Conservation (phyloP, 64 coral and sea anemone species). For the Platygyra sinensis region DNA sequence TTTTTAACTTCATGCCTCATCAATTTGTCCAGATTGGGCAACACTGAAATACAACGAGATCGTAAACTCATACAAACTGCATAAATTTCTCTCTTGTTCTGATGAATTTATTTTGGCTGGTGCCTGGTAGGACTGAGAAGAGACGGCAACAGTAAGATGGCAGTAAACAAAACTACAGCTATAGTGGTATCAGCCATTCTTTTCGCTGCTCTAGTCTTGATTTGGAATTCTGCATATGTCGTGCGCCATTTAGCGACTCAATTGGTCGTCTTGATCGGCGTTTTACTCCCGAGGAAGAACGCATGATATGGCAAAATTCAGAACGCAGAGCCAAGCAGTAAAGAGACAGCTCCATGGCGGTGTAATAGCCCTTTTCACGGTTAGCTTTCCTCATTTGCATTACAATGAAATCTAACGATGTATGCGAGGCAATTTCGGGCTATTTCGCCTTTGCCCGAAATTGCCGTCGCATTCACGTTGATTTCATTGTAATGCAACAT, state of each 20-base stretch:
- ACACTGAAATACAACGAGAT: not conserved
- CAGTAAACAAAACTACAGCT: slow-evolving; percentile 1
- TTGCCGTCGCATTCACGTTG: too few species aligned
- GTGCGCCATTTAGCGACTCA: not conserved
- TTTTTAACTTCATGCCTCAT: not conserved
- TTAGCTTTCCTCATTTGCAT: too few species aligned
- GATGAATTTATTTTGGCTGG: not conserved
- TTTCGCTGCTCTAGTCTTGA: not conserved
- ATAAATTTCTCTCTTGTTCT: not conserved
- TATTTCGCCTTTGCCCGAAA: too few species aligned
- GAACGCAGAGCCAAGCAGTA: slow-evolving; percentile 29
- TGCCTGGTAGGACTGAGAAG: not conserved
- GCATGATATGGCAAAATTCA: slow-evolving; percentile 34
- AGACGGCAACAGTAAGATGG: not conserved
- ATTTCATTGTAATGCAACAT: too few species aligned
- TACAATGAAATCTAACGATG: too few species aligned
- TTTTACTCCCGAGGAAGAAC: slow-evolving; percentile 31
- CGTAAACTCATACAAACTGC: not conserved
- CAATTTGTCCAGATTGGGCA: not conserved
- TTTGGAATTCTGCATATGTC: slow-evolving; percentile 34
- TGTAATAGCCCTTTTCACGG: slow-evolving; percentile 5
- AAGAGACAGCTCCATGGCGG: not conserved
- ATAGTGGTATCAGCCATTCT: slow-evolving; percentile 29
- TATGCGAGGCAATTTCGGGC: too few species aligned
- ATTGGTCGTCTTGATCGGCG: not conserved